Evolutionary conservation across 1,140 invertebrate species (phyloP).

Genomic region (Plectrocnemia conspersa): DNA sequence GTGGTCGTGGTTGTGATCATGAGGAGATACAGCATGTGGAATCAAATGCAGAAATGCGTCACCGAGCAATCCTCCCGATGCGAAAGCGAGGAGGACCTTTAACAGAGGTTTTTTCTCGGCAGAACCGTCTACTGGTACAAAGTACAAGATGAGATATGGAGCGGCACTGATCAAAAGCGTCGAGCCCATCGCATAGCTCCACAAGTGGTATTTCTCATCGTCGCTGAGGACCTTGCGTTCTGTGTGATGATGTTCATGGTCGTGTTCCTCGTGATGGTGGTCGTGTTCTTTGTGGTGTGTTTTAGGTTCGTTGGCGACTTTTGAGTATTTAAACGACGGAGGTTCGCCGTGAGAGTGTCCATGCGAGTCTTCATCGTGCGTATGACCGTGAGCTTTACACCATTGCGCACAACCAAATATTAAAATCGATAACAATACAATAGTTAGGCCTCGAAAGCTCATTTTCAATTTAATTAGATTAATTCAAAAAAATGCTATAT

Average conservation of each 20-base stretch:
- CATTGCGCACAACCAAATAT: too few relatives aligned
- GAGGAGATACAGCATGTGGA: slow-evolving; percentile 81
- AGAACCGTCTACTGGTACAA: slow-evolving; percentile 88
- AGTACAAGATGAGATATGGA: slow-evolving; percentile 89
- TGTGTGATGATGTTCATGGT: slow-evolving; percentile 32
- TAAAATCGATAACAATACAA: too few relatives aligned
- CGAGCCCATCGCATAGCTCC: slow-evolving; percentile 79
- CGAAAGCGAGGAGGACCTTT: slow-evolving; percentile 89
- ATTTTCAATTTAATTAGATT: too few relatives aligned
- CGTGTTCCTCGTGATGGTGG: slow-evolving; percentile 11
- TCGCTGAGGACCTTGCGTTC: background rate
- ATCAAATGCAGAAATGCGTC: slow-evolving; percentile 97
- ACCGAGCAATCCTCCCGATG: slow-evolving; percentile 88
- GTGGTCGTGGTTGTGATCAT: slow-evolving; percentile 48
- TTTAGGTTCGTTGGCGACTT: slow-evolving; percentile 57
- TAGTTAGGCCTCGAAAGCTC: too few relatives aligned
- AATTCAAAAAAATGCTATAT: too few relatives aligned
- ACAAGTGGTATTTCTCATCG: slow-evolving; percentile 53
- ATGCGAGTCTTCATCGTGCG: background rate
- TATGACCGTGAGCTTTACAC: slow-evolving; percentile 12
- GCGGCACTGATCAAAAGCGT: slow-evolving; percentile 91
- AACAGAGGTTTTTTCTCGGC: slow-evolving; percentile 77
- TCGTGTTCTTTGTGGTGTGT: slow-evolving; percentile 35
- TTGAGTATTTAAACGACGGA: slow-evolving; percentile 71
- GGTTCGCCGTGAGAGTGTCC: slow-evolving; percentile 42